Base-by-base conservation (phyloP, 2,888 invertebrate species). In the Melangyna quadrimaculata region DNA sequence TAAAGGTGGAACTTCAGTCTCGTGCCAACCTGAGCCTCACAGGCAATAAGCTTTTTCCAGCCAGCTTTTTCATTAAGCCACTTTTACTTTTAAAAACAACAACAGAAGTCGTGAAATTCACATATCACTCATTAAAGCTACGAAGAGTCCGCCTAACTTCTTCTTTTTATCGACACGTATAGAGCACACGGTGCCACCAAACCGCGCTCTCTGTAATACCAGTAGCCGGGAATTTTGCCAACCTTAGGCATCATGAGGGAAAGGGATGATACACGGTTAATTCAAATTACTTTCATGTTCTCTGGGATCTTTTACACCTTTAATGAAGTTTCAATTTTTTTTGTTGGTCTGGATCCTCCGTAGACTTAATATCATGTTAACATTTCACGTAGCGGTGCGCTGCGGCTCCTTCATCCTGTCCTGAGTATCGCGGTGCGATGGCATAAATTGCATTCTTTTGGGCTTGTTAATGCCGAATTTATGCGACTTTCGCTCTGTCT, bases 401-500 rank as follows among this genome's bases (percentile, higher is more conserved):
- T 37, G 17, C 48, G 35, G 35, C 51, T 71, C 73, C 65, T 55
- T 17, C 74, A 43, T 79, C 53, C 75, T 48, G 43, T 29, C 12
- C 29, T 43, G n/a, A n/a, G 17, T 17, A 29, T 29, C 19, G 45
- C 45, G 29, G n/a, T 37, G 59, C 67, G 27, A 22, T 79, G 51
- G 71, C 51, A 79, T 75, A 84, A 77, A 80, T 77, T 77, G 75
- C 75, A 84, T 80, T 84, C 75, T 77, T 77, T 84, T 69, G 55
- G 65, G 72, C 80, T 80, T 79, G 84, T 80, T 84, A 84, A 84
- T 80, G 80, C 55, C 75, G 75, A 84, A 84, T 84, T 84, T 84
- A 84, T 84, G 80, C 80, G 84, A 77, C 79, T 51, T 75, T 74
- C 70, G 37, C 40, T 35, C 19, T 24, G 55, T 40, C 37, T 45